Conservation (phyloP, 2,797 vertebrate species). For the Menidia menidia region DNA sequence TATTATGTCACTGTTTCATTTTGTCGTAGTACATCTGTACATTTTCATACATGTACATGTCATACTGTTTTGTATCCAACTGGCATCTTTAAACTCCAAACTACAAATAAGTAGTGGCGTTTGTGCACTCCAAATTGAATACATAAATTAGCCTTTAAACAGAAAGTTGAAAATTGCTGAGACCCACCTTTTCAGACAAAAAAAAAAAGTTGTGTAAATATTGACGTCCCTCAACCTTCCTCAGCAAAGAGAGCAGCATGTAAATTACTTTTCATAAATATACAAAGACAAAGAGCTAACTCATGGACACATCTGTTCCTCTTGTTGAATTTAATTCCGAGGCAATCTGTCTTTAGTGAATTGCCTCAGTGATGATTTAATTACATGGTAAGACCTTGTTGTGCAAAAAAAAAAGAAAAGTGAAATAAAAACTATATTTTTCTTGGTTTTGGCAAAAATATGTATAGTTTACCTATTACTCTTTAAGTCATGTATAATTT, state of each 20-base stretch:
- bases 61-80: conserved; percentile 30
- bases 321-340: conserved; percentile 38
- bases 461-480: conserved; percentile 15
- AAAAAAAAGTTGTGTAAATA: conserved; percentile 57
- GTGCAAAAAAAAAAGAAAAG: not conserved
- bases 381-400: conserved; percentile 10
- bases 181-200: conserved; percentile 59
- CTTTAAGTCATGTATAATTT: not conserved
- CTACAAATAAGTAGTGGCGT: not conserved
- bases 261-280: conserved; percentile 34
- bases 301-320: conserved; percentile 7
- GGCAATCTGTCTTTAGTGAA: conserved; percentile 14
- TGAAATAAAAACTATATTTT: conserved; percentile 3
- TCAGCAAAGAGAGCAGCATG: conserved; percentile 38
- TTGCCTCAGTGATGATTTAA: conserved; percentile 16
- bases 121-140: not conserved
- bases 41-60: conserved; percentile 27
- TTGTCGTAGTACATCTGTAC: conserved; percentile 9
- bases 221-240: conserved; percentile 43
- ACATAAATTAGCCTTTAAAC: conserved; percentile 57
- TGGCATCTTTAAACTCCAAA: conserved; percentile 52
- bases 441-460: not conserved
- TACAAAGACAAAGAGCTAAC: conserved; percentile 31
- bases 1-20: not conserved
- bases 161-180: conserved; percentile 68